Percentiles rank a stretch among this genome's conserved stretches.
Evolutionary conservation across 2,797 vertebrate species (phyloP).

Genomic region (Sylvia borin): DNA sequence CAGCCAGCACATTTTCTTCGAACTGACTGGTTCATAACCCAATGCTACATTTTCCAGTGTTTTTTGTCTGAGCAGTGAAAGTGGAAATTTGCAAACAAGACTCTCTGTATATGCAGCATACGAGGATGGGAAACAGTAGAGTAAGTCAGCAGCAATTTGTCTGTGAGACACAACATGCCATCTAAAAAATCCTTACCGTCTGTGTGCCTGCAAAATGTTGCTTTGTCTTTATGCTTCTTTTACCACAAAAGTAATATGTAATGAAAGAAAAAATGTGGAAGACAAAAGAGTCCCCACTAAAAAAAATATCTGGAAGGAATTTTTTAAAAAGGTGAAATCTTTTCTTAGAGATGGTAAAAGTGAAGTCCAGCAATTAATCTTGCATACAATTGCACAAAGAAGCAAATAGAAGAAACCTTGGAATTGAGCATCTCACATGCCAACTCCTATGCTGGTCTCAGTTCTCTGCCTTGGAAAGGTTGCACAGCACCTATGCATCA

Average conservation of each 20-base stretch:
- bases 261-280: background rate
- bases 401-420: background rate
- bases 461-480: background rate
- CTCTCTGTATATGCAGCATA: background rate
- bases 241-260: background rate
- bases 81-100: slow-evolving; percentile 52
- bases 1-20: slow-evolving; percentile 56
- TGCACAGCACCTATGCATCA: background rate
- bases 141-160: slow-evolving; percentile 24
- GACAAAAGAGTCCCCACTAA: background rate
- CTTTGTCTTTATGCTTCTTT: slow-evolving; percentile 1
- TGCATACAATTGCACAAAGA: accelerated
- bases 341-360: background rate
- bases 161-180: slow-evolving; percentile 38
- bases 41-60: background rate
- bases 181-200: background rate
- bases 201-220: background rate
- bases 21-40: slow-evolving; percentile 62
- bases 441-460: background rate
- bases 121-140: background rate
- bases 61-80: slow-evolving; percentile 46
- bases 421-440: background rate
- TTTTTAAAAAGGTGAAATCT: background rate
- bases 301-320: background rate
- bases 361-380: background rate